These are phyloP conservation scores for Drosophila aff. DNA, from an alignment of 1,140 invertebrate species.

Conservation along the genomic window DNA sequence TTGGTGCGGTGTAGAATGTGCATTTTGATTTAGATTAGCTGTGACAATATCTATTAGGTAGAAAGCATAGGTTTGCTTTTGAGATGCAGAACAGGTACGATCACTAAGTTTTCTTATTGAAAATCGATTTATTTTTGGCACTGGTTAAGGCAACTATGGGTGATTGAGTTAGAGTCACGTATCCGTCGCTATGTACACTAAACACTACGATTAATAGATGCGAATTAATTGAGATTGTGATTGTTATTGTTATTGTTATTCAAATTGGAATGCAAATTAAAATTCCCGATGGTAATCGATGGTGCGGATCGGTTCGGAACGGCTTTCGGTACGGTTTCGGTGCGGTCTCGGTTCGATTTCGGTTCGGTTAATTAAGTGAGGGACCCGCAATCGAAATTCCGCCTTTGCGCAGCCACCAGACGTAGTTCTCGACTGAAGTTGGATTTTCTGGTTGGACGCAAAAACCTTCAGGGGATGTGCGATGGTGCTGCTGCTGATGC, in stretches of 20 bases:
- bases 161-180: constrained; percentile 35
- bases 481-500: constrained; percentile 58
- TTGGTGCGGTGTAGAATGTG: constrained; percentile 84
- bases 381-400: constrained; percentile 82
- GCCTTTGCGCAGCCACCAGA: constrained; percentile 84
- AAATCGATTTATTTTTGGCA: constrained; percentile 73
- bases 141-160: constrained; percentile 78
- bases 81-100: constrained; percentile 69
- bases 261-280: constrained; percentile 13
- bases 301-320: constrained; percentile 18
- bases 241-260: constrained; percentile 21
- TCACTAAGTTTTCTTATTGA: constrained; percentile 65
- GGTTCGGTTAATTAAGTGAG: constrained; percentile 65
- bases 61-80: constrained; percentile 54
- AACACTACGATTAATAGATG: constrained; percentile 16
- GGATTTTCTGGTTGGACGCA: constrained; percentile 84
- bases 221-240: constrained; percentile 9
- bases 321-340: constrained; percentile 37
- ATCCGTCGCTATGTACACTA: constrained; percentile 49
- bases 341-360: constrained; percentile 43
- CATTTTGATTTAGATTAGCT: constrained; percentile 58
- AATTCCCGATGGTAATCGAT: constrained; percentile 18
- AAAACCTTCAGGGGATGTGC: constrained; percentile 84
- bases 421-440: constrained; percentile 85
- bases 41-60: constrained; percentile 27